These are phyloP conservation scores for Drosophila sproati DNA, from an alignment of 1,140 invertebrate genomes.

Conservation along the genomic window DNA sequence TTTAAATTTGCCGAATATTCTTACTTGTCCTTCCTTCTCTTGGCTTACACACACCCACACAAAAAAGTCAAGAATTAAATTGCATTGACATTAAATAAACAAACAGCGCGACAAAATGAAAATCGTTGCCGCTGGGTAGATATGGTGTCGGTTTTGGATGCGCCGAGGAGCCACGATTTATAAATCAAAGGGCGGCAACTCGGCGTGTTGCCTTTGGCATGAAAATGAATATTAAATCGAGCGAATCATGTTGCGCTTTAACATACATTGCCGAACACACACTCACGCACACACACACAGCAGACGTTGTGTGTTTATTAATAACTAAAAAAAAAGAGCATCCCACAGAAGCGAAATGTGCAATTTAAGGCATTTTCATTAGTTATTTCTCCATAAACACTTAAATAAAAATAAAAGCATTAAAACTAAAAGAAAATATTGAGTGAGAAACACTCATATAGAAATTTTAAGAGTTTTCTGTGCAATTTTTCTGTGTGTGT, in stretches of 20 bases:
- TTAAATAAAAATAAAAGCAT: slow-evolving; percentile 79
- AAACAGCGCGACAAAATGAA: slow-evolving; percentile 43
- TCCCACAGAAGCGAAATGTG: slow-evolving; percentile 58
- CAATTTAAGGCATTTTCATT: slow-evolving; percentile 76
- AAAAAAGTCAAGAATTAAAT: slow-evolving; percentile 42
- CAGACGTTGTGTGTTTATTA: slow-evolving; percentile 61
- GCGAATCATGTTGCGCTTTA: slow-evolving; percentile 81
- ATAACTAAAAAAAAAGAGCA: slow-evolving; percentile 50
- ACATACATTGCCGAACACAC: slow-evolving; percentile 61
- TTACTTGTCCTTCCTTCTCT: slow-evolving; percentile 4
- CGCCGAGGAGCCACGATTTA: slow-evolving; percentile 55
- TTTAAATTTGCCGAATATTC: slow-evolving; percentile 39
- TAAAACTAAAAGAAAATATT: slow-evolving; percentile 61
- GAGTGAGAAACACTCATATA: slow-evolving; percentile 32
- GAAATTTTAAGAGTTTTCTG: slow-evolving; percentile 72
- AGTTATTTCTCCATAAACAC: slow-evolving; percentile 82
- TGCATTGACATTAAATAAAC: slow-evolving; percentile 74
- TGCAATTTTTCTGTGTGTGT: slow-evolving; percentile 53
- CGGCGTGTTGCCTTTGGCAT: slow-evolving; percentile 79
- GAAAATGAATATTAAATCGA: slow-evolving; percentile 81
- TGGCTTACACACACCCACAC: slow-evolving; percentile 1
- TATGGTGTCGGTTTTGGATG: slow-evolving; percentile 44
- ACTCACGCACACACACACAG: slow-evolving; percentile 5
- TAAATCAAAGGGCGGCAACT: slow-evolving; percentile 81
- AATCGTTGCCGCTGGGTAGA: slow-evolving; percentile 18